Evolutionary conservation across 2,888 invertebrate species (phyloP).

Genomic region (Emmelina monodactyla): DNA sequence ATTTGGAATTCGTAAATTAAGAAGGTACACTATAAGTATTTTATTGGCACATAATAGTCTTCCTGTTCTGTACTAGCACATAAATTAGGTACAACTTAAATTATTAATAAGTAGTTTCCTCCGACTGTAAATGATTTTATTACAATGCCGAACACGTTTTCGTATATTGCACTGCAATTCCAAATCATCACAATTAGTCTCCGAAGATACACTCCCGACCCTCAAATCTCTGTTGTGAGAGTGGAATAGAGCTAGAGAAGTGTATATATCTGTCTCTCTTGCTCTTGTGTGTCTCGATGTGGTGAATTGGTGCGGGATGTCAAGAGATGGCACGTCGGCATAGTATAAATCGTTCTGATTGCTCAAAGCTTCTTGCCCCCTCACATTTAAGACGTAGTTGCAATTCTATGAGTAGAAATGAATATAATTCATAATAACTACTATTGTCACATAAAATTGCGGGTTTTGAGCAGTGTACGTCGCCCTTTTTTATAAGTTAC

Average conservation of each 20-base stretch:
- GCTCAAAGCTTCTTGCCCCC: slow-evolving; percentile 54
- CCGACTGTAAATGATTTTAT: slow-evolving; percentile 9
- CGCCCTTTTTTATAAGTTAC: too few relatives aligned
- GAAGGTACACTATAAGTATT: too few relatives aligned
- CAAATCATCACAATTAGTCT: slow-evolving; percentile 31
- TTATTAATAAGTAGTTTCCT: too few relatives aligned
- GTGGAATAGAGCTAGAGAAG: neutral
- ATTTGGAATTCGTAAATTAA: too few relatives aligned
- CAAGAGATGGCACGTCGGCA: neutral
- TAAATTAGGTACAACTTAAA: too few relatives aligned
- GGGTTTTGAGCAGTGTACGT: too few relatives aligned
- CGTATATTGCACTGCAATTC: slow-evolving; percentile 22
- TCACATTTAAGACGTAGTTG: too few relatives aligned
- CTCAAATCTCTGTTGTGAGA: neutral
- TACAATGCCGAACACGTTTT: slow-evolving; percentile 28
- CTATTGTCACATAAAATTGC: too few relatives aligned
- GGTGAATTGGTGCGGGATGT: slow-evolving; percentile 1
- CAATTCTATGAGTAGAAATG: too few relatives aligned
- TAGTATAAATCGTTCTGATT: slow-evolving; percentile 53
- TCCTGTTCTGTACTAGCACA: too few relatives aligned
- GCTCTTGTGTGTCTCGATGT: neutral
- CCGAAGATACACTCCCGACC: neutral
- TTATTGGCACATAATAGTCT: too few relatives aligned
- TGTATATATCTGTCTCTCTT: neutral
- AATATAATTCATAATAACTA: too few relatives aligned